These are phyloP conservation scores for Styela clava DNA, from an alignment of 23 tunicate genomes.

Conservation along the genomic window DNA sequence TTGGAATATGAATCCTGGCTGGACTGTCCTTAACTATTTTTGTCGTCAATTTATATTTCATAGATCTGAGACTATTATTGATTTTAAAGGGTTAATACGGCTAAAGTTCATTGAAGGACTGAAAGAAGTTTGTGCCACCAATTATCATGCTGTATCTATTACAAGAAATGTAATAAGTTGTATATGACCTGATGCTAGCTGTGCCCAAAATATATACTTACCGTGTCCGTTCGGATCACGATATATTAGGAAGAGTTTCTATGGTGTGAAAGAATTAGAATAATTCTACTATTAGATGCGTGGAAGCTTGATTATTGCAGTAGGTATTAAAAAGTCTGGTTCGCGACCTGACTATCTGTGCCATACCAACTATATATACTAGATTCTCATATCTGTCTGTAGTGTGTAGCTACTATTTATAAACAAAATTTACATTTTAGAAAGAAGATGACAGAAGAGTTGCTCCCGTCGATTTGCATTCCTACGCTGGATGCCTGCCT, in stretches of 20 bases:
- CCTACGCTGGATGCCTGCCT: conserved; percentile 87
- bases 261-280: too few relatives aligned
- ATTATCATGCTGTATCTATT: background rate
- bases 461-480: conserved; percentile 50
- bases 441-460: conserved; percentile 14
- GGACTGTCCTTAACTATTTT: background rate
- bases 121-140: background rate
- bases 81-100: background rate
- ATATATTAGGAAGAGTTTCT: too few relatives aligned
- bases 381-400: too few relatives aligned
- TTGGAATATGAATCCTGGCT: background rate
- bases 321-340: too few relatives aligned
- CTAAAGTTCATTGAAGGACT: background rate
- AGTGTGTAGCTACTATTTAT: too few relatives aligned
- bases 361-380: too few relatives aligned
- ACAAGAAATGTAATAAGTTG: background rate
- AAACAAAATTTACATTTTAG: background rate
- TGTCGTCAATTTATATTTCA: background rate
- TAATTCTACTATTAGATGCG: too few relatives aligned
- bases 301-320: too few relatives aligned
- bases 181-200: background rate
- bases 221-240: too few relatives aligned
- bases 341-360: too few relatives aligned
- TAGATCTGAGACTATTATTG: background rate
- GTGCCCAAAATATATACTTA: background rate